Percentiles rank a stretch among this genome's conserved stretches.
phyloP scores from a whole-genome alignment of 2,888 invertebrate species.

The Tachina lurida region DNA sequence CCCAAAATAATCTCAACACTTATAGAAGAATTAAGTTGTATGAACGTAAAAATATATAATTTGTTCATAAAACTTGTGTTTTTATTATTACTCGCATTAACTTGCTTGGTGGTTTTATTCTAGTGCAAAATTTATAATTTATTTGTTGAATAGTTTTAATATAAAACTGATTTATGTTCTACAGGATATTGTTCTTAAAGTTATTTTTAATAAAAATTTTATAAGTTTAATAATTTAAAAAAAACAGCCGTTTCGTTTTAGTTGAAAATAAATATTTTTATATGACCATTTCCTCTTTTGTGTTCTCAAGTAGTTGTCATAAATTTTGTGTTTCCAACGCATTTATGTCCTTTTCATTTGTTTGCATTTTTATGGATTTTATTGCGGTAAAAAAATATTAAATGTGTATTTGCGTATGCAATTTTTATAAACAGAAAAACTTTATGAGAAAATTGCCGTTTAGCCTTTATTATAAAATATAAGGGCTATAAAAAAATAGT shows the following conservation, averaged over 20 bases:
- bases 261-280: slow-evolving; percentile 36
- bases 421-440: slow-evolving; percentile 13
- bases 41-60: background rate
- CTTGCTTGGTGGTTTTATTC: background rate
- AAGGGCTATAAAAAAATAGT: slow-evolving; percentile 40
- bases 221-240: background rate
- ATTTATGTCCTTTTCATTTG: slow-evolving; percentile 45
- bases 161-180: slow-evolving; percentile 44
- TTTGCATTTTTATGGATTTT: slow-evolving; percentile 63
- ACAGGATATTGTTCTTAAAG: slow-evolving; percentile 15
- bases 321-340: slow-evolving; percentile 57
- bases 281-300: slow-evolving; percentile 55
- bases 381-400: slow-evolving; percentile 19
- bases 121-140: background rate
- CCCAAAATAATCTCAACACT: too few species aligned
- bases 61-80: slow-evolving; percentile 12
- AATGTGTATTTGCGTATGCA: background rate
- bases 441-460: slow-evolving; percentile 6
- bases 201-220: slow-evolving; percentile 37
- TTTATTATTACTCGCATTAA: background rate
- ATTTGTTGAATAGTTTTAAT: slow-evolving; percentile 47
- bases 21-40: too few species aligned
- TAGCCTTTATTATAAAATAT: slow-evolving; percentile 50
- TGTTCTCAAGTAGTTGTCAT: slow-evolving; percentile 44
- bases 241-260: slow-evolving; percentile 14